Evolutionary conservation across 2,113 vertebrate species (phyloP), one percentile per base, ranked within the genome.

Genomic region (Podarcis muralis): DNA sequence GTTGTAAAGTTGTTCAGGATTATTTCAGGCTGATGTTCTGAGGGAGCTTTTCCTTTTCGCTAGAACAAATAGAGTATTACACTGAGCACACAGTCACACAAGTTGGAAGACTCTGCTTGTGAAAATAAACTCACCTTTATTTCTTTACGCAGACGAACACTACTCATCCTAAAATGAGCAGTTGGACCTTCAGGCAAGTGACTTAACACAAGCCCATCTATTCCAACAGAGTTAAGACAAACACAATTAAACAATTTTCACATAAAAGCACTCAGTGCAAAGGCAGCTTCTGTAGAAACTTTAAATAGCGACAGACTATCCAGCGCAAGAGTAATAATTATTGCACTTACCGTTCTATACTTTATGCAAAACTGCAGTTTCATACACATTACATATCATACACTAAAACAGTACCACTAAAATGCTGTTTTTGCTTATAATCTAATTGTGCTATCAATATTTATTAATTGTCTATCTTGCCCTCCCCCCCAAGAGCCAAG

Each of bases 1-100:
- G 99, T 99, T 83, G 96, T 97, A 95, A 99, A 99, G 76, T 99
- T 99, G 86, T 99, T 99, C 62, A 99, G 96, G 91, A 99, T 99
- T 91, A 99, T 97, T 93, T 99, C 99, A 18, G 99, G 99, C 25
- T 35, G 59, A 3, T 99, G 99, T 69, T 97, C 97, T 8, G 99
- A 99, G 32, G 99, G 99, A 22, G 97, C 97, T 86, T 99, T 99
- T 27, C 98, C 98, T 95, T 96, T 97, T 89, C 98, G 97, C 99
- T 99, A 94, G n/a, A 94, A 94, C 71, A 27, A 16, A 85, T 13
- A n/a, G 80, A 86, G 78, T 80, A 16, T 23, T 78, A 27, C 32
- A 35, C 30, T 83, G 59, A 35, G 66, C 12, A 57, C 78, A 8
- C 3, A 27, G 16, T 81, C 53, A 66, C 3, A 27, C 27, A 83